A percentile compares a stretch with the other conserved stretches of the same genome.
Evolutionary conservation across 2,113 vertebrate species (phyloP).

Genomic region (Protobothrops flavoviridis): DNA sequence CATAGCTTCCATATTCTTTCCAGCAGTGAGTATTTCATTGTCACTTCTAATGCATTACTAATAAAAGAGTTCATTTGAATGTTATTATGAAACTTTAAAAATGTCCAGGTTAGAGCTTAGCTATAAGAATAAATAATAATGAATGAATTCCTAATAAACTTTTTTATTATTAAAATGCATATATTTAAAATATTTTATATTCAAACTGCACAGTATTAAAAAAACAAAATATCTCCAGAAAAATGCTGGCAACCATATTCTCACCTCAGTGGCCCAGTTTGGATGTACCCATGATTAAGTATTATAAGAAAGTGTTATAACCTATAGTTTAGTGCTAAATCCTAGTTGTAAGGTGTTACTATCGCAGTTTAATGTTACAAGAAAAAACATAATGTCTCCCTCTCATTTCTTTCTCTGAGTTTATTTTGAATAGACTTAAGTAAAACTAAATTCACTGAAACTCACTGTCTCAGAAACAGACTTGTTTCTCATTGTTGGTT

Average conservation of each 20-base stretch:
- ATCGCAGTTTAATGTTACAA: background rate
- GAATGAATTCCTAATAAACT: slow-evolving; percentile 49
- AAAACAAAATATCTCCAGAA: slow-evolving; percentile 56
- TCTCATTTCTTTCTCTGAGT: background rate
- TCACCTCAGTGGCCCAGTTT: background rate
- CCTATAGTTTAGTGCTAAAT: background rate
- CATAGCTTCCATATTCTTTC: background rate
- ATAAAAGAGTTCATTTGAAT: slow-evolving; percentile 12
- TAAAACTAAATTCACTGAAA: background rate
- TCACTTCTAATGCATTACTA: background rate
- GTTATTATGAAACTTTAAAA: background rate
- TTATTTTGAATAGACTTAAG: background rate
- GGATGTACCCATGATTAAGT: background rate
- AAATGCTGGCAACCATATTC: slow-evolving; percentile 61
- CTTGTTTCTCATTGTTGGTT: background rate
- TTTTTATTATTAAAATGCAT: slow-evolving; percentile 75
- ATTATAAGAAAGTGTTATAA: background rate
- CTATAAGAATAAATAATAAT: slow-evolving; percentile 14
- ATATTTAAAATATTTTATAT: slow-evolving; percentile 72
- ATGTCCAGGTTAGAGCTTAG: slow-evolving; percentile 13
- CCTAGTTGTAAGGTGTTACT: background rate
- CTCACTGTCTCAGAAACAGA: background rate
- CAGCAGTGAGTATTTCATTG: background rate
- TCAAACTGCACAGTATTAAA: slow-evolving; percentile 62
- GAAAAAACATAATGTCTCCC: background rate